phyloP scores from a whole-genome alignment of 2,113 vertebrate genomes.

The Tachuris rubrigastra region DNA sequence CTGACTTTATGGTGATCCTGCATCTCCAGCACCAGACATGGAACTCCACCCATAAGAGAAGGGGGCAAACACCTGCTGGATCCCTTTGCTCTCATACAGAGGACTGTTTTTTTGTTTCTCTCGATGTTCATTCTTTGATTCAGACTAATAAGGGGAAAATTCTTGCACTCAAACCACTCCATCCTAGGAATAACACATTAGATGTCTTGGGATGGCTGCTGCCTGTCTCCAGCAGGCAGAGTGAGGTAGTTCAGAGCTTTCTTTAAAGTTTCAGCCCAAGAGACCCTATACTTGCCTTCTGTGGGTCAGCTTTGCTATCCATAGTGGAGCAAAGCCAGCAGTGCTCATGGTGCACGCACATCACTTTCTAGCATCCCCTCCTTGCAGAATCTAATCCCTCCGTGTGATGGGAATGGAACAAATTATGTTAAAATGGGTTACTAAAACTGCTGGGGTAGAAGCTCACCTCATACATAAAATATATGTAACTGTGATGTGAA shows the following conservation, averaged over 20 bases:
- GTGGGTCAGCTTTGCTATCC: not conserved
- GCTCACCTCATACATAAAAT: not conserved
- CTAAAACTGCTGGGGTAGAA: not conserved
- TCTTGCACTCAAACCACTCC: not conserved
- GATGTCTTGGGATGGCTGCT: not conserved
- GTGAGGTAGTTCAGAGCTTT: not conserved
- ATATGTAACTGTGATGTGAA: not conserved
- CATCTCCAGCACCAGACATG: not conserved
- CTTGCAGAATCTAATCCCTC: not conserved
- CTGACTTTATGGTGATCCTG: not conserved
- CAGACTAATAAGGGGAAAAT: not conserved
- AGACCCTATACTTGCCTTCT: not conserved
- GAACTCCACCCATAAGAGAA: not conserved
- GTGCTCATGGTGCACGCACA: rapidly evolving
- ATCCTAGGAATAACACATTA: not conserved
- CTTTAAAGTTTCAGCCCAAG: not conserved
- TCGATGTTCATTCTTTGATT: not conserved
- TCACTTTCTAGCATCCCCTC: not conserved
- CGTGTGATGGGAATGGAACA: not conserved
- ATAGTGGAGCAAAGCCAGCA: not conserved
- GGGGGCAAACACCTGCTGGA: not conserved
- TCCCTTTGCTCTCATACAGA: not conserved
- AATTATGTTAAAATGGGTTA: not conserved
- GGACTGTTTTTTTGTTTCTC: not conserved
- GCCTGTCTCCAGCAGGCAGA: not conserved